Conservation (phyloP, 35 echinoderm and acorn worm genomes). For the Heliocidaris erythrogramma region DNA sequence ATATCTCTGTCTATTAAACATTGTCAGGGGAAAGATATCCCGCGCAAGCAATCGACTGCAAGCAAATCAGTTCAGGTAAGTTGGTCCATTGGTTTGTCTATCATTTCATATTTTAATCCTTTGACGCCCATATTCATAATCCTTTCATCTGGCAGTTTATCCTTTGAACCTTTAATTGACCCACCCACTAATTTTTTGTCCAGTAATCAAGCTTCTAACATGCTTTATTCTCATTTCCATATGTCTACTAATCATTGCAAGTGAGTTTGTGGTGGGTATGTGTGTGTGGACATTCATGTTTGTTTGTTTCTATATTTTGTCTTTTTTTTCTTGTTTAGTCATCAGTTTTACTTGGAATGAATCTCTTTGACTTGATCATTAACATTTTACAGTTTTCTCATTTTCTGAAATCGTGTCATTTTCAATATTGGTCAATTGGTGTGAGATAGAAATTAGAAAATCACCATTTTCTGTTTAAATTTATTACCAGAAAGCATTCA, state of each 20-base stretch:
- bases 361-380: neutral
- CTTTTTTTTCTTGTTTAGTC: no score
- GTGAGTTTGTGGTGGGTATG: neutral
- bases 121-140: constrained; percentile 1
- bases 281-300: neutral
- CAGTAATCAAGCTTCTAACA: neutral
- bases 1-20: constrained; percentile 2
- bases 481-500: no score
- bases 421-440: neutral
- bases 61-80: neutral
- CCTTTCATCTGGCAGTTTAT: neutral
- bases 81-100: neutral
- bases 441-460: no score
- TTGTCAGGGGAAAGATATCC: neutral
- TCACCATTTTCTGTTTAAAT: no score
- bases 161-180: neutral
- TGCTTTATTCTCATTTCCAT: neutral
- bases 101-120: neutral
- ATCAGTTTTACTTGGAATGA: neutral
- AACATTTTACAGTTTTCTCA: neutral
- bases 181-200: neutral
- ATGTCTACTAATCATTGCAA: neutral
- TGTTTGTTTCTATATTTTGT: neutral
- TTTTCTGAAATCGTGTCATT: neutral
- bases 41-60: neutral